Evolutionary conservation across 2,797 vertebrate species (phyloP), one percentile per base, ranked within the genome.

Genomic region (Oophaga sylvatica): DNA sequence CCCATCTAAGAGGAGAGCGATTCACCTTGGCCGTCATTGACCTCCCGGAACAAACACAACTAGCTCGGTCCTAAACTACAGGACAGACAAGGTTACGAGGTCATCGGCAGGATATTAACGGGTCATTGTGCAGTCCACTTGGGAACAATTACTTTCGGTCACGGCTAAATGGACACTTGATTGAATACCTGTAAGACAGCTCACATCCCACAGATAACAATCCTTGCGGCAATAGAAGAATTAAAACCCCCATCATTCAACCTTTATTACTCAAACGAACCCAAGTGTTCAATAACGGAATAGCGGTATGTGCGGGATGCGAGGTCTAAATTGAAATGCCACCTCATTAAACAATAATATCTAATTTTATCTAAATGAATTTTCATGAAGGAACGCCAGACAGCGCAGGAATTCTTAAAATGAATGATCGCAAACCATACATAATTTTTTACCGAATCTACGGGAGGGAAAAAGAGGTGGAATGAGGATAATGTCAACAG

Each of bases 101-200:
- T 98, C 97, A 97, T 94, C 93, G 92, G 92, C 95, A 97, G 96
- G 97, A 99, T 85, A 77, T 98, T 98, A 99, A 97, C 96, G 96
- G 98, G 98, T 99, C 98, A 98, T 97, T 93, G 94, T 97, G 97
- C 96, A 94, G 96, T 96, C 97, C 97, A 97, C 98, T 99, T 96
- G 97, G 97, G 98, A 98, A 98, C 97, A 98, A 99, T 99, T 99
- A 99, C 97, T 97, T 96, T 96, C 96, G 95, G 98, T 97, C 97
- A 98, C 95, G 96, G 97, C 97, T 99, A 99, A 99, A 97, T 99
- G 97, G 98, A 98, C 97, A 98, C 97, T 98, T 99, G 98, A 99
- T 99, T 99, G 97, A 99, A 98, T 97, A 96, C 97, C 96, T 96
- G 95, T 94, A 97, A 96, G 97, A 97, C 97, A 97, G 97, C 96